Evolutionary conservation across 2,113 vertebrate species (phyloP).

Genomic region (Otocyon megalotis): DNA sequence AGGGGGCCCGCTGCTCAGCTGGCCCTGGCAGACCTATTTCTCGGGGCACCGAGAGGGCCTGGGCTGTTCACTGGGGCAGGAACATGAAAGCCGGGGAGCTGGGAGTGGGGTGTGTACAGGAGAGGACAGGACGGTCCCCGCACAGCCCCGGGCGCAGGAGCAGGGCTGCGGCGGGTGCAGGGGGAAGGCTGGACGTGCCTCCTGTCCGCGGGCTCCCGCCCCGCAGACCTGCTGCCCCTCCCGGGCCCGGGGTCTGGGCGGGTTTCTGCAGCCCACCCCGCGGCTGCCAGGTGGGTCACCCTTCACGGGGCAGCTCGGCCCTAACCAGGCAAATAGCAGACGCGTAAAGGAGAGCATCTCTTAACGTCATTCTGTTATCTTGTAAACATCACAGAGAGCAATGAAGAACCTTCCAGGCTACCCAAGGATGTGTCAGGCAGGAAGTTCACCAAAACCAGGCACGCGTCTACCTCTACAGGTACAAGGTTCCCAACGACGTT

Average conservation of each 20-base stretch:
- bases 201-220: background rate
- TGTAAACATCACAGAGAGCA: background rate
- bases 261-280: background rate
- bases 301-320: background rate
- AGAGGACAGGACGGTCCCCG: background rate
- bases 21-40: background rate
- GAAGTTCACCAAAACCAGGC: background rate
- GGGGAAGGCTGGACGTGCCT: background rate
- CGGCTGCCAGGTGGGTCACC: no score
- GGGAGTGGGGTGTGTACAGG: background rate
- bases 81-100: background rate
- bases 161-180: background rate
- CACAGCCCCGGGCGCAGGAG: background rate
- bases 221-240: background rate
- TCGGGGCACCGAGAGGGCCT: background rate
- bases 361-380: no score
- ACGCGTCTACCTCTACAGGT: rapidly evolving
- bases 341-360: background rate
- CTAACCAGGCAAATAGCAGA: background rate
- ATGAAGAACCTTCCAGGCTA: background rate
- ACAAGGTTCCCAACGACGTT: background rate
- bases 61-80: background rate
- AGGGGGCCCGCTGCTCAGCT: background rate
- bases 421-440: background rate
- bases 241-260: background rate